phyloP scores from a whole-genome alignment of 92 coral and sea anemone genomes.

The Heteractis magnifica region DNA sequence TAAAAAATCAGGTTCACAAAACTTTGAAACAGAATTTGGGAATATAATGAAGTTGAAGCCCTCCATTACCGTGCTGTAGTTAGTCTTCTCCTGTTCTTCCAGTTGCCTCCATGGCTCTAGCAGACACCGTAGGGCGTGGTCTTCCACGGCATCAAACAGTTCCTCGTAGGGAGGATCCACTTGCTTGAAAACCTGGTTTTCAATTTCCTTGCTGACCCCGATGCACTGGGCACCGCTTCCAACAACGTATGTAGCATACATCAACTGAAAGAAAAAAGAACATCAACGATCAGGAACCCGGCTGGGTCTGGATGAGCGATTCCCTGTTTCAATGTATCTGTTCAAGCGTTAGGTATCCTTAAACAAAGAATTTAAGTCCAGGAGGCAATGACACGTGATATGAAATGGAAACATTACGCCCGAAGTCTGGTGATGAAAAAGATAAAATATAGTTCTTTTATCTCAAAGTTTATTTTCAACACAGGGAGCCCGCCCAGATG shows the following conservation, averaged over 20 bases:
- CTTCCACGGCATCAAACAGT: conserved; percentile 92
- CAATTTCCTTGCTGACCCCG: conserved; percentile 59
- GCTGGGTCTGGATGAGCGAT: no score
- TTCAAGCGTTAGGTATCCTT: no score
- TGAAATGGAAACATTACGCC: no score
- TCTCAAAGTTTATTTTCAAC: no score
- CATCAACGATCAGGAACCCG: not conserved
- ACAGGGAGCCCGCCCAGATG: no score
- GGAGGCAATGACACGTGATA: no score
- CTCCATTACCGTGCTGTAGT: conserved; percentile 49
- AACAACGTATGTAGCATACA: conserved; percentile 80
- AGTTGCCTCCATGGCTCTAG: conserved; percentile 82
- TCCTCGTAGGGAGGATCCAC: conserved; percentile 97
- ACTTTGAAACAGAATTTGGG: no score
- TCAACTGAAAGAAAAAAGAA: conserved; percentile 49
- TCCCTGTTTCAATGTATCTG: no score
- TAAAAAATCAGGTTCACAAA: no score
- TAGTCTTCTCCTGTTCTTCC: conserved; percentile 41
- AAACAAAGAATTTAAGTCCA: no score
- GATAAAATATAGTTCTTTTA: no score
- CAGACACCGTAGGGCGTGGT: conserved; percentile 84
- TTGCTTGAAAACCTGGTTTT: conserved; percentile 71
- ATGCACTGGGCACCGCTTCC: conserved; percentile 74
- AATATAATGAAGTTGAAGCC: not conserved
- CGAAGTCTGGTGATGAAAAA: no score